phyloP scores from a whole-genome alignment of 2,113 vertebrate species.

The Nycticebus coucang region DNA sequence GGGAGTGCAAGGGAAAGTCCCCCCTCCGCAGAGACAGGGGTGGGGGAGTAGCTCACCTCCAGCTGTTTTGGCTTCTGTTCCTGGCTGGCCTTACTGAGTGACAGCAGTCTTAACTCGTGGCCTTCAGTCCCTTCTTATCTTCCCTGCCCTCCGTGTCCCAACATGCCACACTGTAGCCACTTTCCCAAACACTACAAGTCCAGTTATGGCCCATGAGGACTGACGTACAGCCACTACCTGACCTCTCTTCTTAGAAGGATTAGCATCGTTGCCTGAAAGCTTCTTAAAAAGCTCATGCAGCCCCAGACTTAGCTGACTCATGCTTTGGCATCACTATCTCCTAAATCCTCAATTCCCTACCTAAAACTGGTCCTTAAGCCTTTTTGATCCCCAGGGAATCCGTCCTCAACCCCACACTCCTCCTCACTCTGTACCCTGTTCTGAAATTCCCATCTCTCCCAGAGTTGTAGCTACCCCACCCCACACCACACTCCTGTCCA shows the following conservation, averaged over 20 bases:
- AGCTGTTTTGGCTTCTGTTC: no score
- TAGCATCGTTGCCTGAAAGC: not conserved
- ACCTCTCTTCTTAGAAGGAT: not conserved
- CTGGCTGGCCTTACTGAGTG: not conserved
- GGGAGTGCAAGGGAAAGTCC: not conserved
- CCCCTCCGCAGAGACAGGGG: not conserved
- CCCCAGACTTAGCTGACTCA: not conserved
- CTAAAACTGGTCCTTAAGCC: no score
- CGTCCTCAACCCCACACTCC: not conserved
- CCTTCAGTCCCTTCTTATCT: not conserved
- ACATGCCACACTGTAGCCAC: accelerated
- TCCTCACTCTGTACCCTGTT: accelerated
- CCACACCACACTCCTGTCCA: no score
- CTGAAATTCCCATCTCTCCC: not conserved
- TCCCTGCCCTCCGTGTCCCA: not conserved
- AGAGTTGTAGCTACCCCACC: no score
- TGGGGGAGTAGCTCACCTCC: not conserved
- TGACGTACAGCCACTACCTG: not conserved
- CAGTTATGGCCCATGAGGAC: not conserved
- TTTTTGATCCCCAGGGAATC: not conserved
- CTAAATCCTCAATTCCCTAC: not conserved
- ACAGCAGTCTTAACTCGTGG: not conserved
- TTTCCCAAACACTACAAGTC: not conserved
- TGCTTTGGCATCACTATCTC: not conserved
- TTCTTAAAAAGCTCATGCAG: not conserved